Evolutionary conservation across 2,888 invertebrate species (phyloP), one percentile per base, ranked within the genome.

Genomic region (Ophion obscuratus): DNA sequence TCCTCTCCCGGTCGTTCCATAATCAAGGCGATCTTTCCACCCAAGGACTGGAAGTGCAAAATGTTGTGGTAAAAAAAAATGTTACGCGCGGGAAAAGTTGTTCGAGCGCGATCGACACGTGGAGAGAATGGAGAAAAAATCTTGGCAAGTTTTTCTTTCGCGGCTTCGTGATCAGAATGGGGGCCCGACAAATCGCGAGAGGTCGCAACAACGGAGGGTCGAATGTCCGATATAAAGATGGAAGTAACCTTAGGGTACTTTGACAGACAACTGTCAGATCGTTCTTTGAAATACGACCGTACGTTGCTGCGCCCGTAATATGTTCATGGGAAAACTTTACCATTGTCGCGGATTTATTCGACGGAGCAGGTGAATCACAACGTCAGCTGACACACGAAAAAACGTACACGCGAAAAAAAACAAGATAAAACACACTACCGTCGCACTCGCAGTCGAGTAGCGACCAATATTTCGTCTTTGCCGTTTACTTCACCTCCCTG

Each of bases 1-100:
- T 97, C 97, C 94, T 97, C 97, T 90, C 97, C 97, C 88, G 98
- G 97, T 92, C 97, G 96, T 92, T 97, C 96, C 97, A 98, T 96
- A 89, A 98, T 95, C 92, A 96, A 96, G 88, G 96, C 95, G 91
- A 98, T 95, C 95, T 97, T 98, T 94, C 97, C 97, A 91, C 96
- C 95, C 92, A 97, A 96, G 92, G 97, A 97, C 97, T 97, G 91
- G 80, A 94, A 94, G 64, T 5, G 20, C 9, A n/a, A 68, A 4
- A 74, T 57, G n/a, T 70, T 44, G 17, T 0, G 44, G 40, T 47
- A 11, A 27, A n/a, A n/a, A 57, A 57, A 57, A n/a, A 53, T 31
- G 61, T 20, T 67, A 67, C 40, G 57, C 11, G 75, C 66, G 68
- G 47, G 61, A 75, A 68, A 53, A 27, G n/a, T 14, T 11, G 9